Percentiles rank a stretch among this genome's conserved stretches.
phyloP scores from a whole-genome alignment of 2,797 vertebrate genomes.

The Acanthopagrus latus region DNA sequence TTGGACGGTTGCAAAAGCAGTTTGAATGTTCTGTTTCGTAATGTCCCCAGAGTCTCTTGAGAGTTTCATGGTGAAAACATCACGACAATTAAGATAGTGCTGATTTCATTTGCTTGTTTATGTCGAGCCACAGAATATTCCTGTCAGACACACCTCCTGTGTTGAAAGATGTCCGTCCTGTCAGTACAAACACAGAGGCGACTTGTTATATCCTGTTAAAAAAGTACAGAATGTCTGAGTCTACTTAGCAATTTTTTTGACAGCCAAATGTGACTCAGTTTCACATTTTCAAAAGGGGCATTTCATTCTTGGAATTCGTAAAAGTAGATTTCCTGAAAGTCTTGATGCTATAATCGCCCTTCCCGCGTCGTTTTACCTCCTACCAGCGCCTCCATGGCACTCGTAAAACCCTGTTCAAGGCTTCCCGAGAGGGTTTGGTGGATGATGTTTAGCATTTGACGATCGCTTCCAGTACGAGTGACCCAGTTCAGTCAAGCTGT shows the following conservation, averaged over 20 bases:
- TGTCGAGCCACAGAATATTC: not conserved
- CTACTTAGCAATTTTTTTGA: not conserved
- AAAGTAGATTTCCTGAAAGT: not conserved
- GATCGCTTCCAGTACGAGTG: constrained; percentile 66
- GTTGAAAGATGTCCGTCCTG: constrained; percentile 9
- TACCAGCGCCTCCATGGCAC: constrained; percentile 14
- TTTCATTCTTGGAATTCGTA: constrained; percentile 19
- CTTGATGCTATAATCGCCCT: constrained; percentile 23
- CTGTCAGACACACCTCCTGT: constrained; percentile 12
- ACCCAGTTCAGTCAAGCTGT: constrained; percentile 86
- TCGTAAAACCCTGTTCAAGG: constrained; percentile 45
- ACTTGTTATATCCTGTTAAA: not conserved
- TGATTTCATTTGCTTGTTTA: constrained; percentile 31
- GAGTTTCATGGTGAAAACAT: constrained; percentile 32
- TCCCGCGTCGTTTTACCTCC: constrained; percentile 4
- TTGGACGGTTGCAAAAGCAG: constrained; percentile 6
- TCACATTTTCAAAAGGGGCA: not conserved
- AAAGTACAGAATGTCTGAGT: not conserved
- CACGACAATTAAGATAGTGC: constrained; percentile 13
- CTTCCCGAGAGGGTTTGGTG: constrained; percentile 44
- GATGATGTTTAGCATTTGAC: constrained; percentile 63
- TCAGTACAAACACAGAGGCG: not conserved
- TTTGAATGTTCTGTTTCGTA: constrained; percentile 25
- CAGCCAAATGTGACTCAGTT: not conserved
- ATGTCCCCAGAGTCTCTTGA: constrained; percentile 32